phyloP scores from a whole-genome alignment of 2,797 vertebrate species.

The Iguana delicatissima region DNA sequence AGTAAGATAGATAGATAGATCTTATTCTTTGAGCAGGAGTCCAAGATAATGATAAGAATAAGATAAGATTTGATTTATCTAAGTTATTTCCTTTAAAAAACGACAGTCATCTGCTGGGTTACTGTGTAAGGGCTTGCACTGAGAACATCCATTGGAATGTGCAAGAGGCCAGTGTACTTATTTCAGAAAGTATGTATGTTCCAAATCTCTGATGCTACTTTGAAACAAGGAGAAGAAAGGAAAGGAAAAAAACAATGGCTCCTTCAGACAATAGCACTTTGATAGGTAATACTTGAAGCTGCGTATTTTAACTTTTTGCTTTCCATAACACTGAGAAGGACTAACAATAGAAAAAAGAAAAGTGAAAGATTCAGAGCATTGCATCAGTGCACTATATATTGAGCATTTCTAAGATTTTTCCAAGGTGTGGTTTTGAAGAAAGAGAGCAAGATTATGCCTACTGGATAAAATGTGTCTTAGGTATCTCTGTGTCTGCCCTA shows the following conservation, averaged over 20 bases:
- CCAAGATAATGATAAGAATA: neutral
- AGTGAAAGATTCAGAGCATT: conserved; percentile 36
- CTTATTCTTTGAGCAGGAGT: neutral
- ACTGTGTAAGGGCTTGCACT: neutral
- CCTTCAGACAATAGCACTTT: neutral
- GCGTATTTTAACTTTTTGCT: conserved; percentile 53
- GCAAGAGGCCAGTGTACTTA: neutral
- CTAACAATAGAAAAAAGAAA: conserved; percentile 1
- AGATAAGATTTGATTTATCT: neutral
- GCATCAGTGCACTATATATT: neutral
- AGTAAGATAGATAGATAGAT: too few relatives aligned
- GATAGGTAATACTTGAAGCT: conserved; percentile 33
- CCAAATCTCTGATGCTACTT: conserved; percentile 19
- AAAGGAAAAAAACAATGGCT: conserved; percentile 31
- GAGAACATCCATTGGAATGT: conserved; percentile 42
- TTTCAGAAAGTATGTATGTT: conserved; percentile 39
- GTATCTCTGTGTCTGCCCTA: too few relatives aligned
- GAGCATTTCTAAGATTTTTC: neutral
- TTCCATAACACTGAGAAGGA: conserved; percentile 19
- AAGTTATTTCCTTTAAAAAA: conserved; percentile 22
- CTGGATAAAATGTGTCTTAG: neutral
- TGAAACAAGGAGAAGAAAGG: neutral
- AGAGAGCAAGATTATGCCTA: neutral
- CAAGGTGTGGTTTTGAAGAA: too few relatives aligned
- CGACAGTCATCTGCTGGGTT: neutral